Base-by-base conservation (phyloP, 2,113 vertebrate genomes). In the Cyanoramphus novaezelandiae region DNA sequence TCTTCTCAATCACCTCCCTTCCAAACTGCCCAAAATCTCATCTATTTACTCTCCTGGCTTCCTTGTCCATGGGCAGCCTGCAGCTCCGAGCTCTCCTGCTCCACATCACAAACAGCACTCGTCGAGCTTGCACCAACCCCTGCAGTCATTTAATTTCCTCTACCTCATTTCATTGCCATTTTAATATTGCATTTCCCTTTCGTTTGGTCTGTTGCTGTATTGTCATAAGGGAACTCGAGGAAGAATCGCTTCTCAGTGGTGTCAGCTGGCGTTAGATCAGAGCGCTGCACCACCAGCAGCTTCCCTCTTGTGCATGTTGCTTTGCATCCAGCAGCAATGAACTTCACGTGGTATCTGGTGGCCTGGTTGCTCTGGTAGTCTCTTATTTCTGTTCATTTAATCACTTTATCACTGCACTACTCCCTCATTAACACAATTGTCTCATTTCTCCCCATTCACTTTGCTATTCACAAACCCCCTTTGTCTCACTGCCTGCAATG, bases 81-180 rank as follows among this genome's bases (percentile, higher is more conserved):
- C 13, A 52, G 33, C 41, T 43, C 44, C 6, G 50, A 47, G 27
- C 35, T 27, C 69, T 82, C 53, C 43, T n/a, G 49, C 46, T 81
- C 71, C 24, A 25, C 28, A 27, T 33, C 21, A 13, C 0, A 3
- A 39, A 18, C n/a, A 28, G n/a, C 2, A 31, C 53, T 10, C 0
- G 0, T 23, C 0, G 0, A 53, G 84, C 74, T 44, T 3, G 0
- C 62, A 8, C 14, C 52, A 16, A 3, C 11, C 12, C 35, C 78
- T 29, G 25, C 33, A 24, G 78, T 0, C 17, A 15, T 25, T 11
- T 50, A 2, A 19, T 28, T 84, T 72, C 72, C 88, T 81, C 49
- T 44, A 43, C 44, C 57, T 50, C 60, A 55, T 57, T 35, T 59
- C 14, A 33, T 9, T 77, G 74, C 59, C 14, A 21, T 69, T 93